phyloP scores from a whole-genome alignment of 2,113 vertebrate genomes.

The Myotis brandtii region DNA sequence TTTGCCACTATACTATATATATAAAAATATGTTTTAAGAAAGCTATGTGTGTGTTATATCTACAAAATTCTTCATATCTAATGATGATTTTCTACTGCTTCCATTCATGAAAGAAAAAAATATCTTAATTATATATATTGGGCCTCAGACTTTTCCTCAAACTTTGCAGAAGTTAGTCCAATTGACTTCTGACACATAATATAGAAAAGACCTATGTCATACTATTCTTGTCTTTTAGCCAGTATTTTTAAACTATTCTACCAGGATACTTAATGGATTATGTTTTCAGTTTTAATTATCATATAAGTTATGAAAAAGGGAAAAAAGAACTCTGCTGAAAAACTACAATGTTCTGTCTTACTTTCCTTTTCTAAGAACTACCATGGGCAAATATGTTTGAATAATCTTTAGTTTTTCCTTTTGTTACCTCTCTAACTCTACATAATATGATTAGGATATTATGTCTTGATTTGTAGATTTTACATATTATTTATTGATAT shows the following conservation, averaged over 20 bases:
- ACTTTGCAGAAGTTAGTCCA: no score
- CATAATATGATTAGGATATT: not conserved
- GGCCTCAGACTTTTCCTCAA: no score
- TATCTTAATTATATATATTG: not conserved
- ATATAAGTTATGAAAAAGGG: not conserved
- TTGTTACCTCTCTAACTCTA: not conserved
- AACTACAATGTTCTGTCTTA: not conserved
- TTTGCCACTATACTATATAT: not conserved
- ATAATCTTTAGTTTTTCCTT: not conserved
- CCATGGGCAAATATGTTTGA: not conserved
- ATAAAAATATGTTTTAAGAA: not conserved
- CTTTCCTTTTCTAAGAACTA: not conserved
- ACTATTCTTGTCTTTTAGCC: not conserved
- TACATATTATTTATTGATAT: not conserved
- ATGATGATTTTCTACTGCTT: not conserved
- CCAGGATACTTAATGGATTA: not conserved
- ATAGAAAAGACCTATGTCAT: not conserved
- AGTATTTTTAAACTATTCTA: not conserved
- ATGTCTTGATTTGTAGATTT: not conserved
- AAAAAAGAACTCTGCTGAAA: not conserved
- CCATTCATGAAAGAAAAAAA: not conserved
- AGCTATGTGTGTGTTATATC: not conserved
- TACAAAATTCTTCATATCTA: not conserved
- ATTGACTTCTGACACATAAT: not conserved
- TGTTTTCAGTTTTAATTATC: not conserved